Conservation (phyloP, 2,113 vertebrate genomes). For the Argyrosomus japonicus region DNA sequence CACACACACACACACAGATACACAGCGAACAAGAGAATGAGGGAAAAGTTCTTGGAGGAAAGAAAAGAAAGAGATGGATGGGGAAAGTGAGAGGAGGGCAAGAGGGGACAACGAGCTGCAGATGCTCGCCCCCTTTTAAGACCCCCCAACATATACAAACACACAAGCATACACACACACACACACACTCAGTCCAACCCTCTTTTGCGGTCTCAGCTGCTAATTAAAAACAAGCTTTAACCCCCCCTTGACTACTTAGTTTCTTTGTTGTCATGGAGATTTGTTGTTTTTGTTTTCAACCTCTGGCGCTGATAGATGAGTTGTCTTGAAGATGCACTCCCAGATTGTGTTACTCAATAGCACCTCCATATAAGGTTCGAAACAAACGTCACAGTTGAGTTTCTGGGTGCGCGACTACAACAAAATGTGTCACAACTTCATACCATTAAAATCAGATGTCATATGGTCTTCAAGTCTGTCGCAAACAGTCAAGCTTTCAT, state of each 20-base stretch:
- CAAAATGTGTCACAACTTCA: not conserved
- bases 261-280: conserved; percentile 40
- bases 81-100: conserved; percentile 34
- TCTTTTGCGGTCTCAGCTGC: conserved; percentile 49
- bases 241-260: conserved; percentile 20
- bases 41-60: conserved; percentile 6
- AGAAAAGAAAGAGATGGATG: conserved; percentile 44
- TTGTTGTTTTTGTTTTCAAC: conserved; percentile 42
- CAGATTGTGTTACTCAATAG: conserved; percentile 13
- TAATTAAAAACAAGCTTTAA: conserved; percentile 43
- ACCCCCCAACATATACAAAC: conserved; percentile 11
- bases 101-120: conserved; percentile 56
- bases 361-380: conserved; percentile 31
- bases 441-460: not conserved
- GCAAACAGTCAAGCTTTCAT: not conserved
- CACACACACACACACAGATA: not conserved
- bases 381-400: conserved; percentile 4
- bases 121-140: conserved; percentile 38
- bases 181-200: not conserved
- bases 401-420: not conserved
- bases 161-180: not conserved
- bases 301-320: not conserved
- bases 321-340: not conserved
- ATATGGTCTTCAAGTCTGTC: not conserved
- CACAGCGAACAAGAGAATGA: not conserved